phyloP scores from a whole-genome alignment of 35 echinoderm and acorn worm genomes.

The Patiria miniata region DNA sequence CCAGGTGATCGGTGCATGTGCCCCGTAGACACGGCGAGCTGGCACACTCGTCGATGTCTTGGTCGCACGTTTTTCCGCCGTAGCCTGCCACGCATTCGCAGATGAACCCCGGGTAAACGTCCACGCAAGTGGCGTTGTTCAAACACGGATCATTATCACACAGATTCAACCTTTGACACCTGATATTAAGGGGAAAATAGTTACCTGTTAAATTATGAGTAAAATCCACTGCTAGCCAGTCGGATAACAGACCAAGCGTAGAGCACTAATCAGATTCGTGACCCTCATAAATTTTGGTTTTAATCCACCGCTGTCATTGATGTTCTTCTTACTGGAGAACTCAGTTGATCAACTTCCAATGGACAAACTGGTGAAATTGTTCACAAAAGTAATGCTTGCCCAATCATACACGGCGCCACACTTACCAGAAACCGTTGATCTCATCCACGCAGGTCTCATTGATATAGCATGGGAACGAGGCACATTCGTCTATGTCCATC shows the following conservation, averaged over 20 bases:
- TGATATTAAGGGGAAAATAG: neutral
- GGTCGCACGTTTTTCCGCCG: constrained; percentile 65
- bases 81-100: constrained; percentile 69
- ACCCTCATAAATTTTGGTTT: too few species aligned
- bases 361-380: too few species aligned
- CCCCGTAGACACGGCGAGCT: constrained; percentile 43
- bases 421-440: constrained; percentile 40
- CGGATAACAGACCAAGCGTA: too few species aligned
- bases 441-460: constrained; percentile 76
- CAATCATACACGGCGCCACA: neutral
- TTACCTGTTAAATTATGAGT: too few species aligned
- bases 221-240: too few species aligned
- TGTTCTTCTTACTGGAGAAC: too few species aligned
- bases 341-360: too few species aligned
- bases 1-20: constrained; percentile 51
- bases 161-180: neutral
- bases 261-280: too few species aligned
- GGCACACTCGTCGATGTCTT: constrained; percentile 76
- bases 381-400: too few species aligned
- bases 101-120: constrained; percentile 36
- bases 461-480: constrained; percentile 66
- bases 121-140: constrained; percentile 47
- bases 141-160: constrained; percentile 39
- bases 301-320: too few species aligned
- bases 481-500: constrained; percentile 56